These are phyloP conservation scores for Meganola albula DNA, from an alignment of 2,888 invertebrate species.

Conservation along the genomic window DNA sequence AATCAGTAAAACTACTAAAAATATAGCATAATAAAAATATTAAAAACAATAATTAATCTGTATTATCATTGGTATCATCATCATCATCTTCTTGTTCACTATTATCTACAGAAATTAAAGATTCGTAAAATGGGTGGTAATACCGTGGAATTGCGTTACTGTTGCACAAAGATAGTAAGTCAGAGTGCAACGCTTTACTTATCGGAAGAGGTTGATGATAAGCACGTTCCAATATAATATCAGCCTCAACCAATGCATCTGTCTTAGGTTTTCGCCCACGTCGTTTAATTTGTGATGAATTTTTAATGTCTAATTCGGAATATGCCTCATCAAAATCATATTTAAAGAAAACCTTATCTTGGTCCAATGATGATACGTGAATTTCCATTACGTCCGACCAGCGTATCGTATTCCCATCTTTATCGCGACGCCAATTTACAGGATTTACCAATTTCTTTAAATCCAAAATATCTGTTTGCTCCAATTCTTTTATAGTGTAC, in stretches of 20 bases:
- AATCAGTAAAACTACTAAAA: slow-evolving; percentile 5
- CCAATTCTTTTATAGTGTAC: slow-evolving; percentile 2
- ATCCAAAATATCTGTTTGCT: slow-evolving; percentile 8
- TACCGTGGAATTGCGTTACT: slow-evolving; percentile 9
- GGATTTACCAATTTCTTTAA: slow-evolving; percentile 8
- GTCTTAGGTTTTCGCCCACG: slow-evolving; percentile 13
- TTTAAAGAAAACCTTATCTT: slow-evolving; percentile 7
- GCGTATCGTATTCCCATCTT: slow-evolving; percentile 5
- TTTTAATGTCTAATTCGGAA: slow-evolving; percentile 7
- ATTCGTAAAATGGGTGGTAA: slow-evolving; percentile 6
- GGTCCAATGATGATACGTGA: slow-evolving; percentile 2
- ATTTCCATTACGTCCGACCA: slow-evolving; percentile 7
- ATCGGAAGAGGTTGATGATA: slow-evolving; percentile 10
- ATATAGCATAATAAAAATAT: slow-evolving; percentile 5
- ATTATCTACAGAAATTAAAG: slow-evolving; percentile 3
- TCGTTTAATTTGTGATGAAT: slow-evolving; percentile 12
- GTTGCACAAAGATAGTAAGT: slow-evolving; percentile 10
- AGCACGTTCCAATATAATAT: slow-evolving; percentile 6
- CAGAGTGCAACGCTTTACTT: slow-evolving; percentile 9
- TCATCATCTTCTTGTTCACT: background rate
- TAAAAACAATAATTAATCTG: slow-evolving; percentile 4
- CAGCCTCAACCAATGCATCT: slow-evolving; percentile 7
- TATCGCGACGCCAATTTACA: slow-evolving; percentile 7
- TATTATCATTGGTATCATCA: slow-evolving; percentile 4
- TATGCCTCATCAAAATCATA: slow-evolving; percentile 9